Evolutionary conservation across 2,888 invertebrate species (phyloP), one percentile per base, ranked within the genome.

Genomic region (Gortyna flavago): DNA sequence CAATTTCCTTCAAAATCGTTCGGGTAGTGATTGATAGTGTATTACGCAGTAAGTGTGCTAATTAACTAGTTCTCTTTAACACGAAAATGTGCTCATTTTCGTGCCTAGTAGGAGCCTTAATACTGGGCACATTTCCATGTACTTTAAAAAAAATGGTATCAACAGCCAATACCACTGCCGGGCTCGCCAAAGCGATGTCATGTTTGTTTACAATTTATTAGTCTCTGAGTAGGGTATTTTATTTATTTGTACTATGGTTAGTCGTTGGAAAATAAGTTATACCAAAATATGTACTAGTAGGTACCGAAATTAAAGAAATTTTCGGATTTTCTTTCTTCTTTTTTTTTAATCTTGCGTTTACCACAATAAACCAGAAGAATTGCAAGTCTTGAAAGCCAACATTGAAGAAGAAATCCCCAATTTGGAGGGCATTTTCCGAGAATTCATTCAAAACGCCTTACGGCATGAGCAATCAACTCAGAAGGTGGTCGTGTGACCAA

Each of bases 151-250:
- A 68, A 48, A 66, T 21, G n/a, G 16, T 29, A 32, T 18, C 0
- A 44, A 44, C n/a, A 68, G 44, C 35, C 35, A 64, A 54, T 44
- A 70, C 25, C 25, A 54, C 11, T 44, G 6, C 29, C 0, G 1
- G 9, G 18, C 29, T 35, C 21, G 35, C 79, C 79, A 64, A 70
- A 70, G 29, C 29, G 0, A 9, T 38, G 62, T 70, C 62, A 64
- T 35, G 62, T 54, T 44, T 79, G 29, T 29, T 78, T 70, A 54
- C 0, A 69, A 79, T 79, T 79, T 70, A 77, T 70, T 79, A 16
- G 29, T 62, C 16, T 79, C 54, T 69, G n/a, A 35, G 25, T 16
- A 25, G 35, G 18, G 62, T 59, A 41, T 68, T 77, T 68, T n/a
- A 51, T 77, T 61, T 66, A 51, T 67, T 66, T 66, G 48, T 67